These are phyloP conservation scores for Dicyrtoma fusca DNA, from an alignment of 2,888 invertebrate species.

Conservation along the genomic window DNA sequence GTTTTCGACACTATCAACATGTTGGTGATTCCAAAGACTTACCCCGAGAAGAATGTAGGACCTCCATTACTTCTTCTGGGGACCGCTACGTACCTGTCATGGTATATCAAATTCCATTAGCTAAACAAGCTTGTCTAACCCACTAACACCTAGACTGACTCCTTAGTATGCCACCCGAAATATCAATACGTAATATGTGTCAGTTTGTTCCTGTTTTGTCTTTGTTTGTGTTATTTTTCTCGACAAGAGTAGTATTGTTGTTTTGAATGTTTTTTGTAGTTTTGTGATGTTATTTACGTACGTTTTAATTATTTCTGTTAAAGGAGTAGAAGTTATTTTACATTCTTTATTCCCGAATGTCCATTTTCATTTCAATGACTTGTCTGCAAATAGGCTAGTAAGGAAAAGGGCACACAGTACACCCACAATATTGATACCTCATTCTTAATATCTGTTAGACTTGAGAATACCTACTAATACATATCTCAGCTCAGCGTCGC, in stretches of 20 bases:
- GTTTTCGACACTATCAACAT: constrained; percentile 45
- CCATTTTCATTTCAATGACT: no score
- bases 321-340: no score
- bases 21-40: constrained; percentile 42
- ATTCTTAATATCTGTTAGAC: no score
- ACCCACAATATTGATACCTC: no score
- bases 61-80: constrained; percentile 43
- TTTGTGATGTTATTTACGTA: not conserved
- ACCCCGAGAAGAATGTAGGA: constrained; percentile 41
- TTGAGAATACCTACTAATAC: no score
- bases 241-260: no score
- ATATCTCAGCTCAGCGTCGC: no score
- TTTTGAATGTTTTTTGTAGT: not conserved
- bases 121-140: not conserved
- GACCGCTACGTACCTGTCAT: constrained; percentile 47
- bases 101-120: constrained; percentile 36
- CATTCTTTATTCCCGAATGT: no score
- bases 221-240: not conserved
- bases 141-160: not conserved
- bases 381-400: no score
- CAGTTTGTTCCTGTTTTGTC: not conserved
- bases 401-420: no score
- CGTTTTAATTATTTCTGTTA: no score
- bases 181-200: not conserved
- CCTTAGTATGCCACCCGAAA: no score